These are phyloP conservation scores for Salvelinus fontinalis DNA, from an alignment of 2,113 vertebrate genomes.

Conservation along the genomic window DNA sequence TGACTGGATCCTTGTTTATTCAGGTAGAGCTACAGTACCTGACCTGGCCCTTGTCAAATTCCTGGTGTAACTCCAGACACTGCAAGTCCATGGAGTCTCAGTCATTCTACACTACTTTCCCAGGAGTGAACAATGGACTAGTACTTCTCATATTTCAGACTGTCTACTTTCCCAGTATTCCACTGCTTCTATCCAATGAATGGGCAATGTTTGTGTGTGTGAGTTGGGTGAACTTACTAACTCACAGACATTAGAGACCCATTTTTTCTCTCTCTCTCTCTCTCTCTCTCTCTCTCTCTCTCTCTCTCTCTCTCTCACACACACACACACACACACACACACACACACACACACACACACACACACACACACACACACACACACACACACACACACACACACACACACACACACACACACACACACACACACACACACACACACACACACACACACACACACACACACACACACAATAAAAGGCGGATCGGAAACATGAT, in stretches of 20 bases:
- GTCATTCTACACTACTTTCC: constrained; percentile 52
- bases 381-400: constrained; percentile 4
- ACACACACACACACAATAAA: constrained; percentile 13
- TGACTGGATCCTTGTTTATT: too few species aligned
- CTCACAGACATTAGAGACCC: neutral
- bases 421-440: constrained; percentile 12
- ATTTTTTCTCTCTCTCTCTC: neutral
- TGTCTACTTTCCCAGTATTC: neutral
- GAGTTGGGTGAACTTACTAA: constrained; percentile 25
- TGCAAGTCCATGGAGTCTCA: neutral
- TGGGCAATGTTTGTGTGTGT: neutral
- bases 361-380: constrained; percentile 14
- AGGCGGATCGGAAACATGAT: neutral
- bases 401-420: constrained; percentile 9
- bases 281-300: too few species aligned
- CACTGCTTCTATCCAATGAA: constrained; percentile 34
- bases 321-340: constrained; percentile 9
- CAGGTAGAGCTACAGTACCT: too few species aligned
- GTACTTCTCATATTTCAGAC: constrained; percentile 24
- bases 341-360: constrained; percentile 12
- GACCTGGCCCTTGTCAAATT: neutral
- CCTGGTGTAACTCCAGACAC: neutral
- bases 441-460: constrained; percentile 14
- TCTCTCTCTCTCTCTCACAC: too few species aligned
- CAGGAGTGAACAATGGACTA: constrained; percentile 56